Percentiles rank a stretch among this genome's conserved stretches.
phyloP scores from a whole-genome alignment of 2,888 invertebrate genomes.

The Noctua comes region DNA sequence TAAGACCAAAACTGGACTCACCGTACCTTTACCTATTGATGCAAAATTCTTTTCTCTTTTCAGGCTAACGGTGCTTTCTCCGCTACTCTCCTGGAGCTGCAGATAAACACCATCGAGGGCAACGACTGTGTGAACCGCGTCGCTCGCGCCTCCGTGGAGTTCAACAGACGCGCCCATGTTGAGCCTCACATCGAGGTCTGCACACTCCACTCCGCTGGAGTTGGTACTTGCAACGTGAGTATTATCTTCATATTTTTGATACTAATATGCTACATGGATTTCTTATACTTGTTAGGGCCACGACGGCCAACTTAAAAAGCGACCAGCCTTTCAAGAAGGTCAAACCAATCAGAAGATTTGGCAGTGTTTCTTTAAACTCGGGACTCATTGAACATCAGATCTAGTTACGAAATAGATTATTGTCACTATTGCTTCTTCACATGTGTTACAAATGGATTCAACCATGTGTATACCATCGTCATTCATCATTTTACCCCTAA shows the following conservation, averaged over 20 bases:
- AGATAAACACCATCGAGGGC: conserved; percentile 62
- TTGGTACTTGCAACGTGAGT: conserved; percentile 79
- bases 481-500: background rate
- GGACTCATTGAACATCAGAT: too few relatives aligned
- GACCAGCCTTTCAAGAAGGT: too few relatives aligned
- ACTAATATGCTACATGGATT: too few relatives aligned
- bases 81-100: conserved; percentile 65
- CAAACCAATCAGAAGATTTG: too few relatives aligned
- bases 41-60: background rate
- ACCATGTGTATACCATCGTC: too few relatives aligned
- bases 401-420: too few relatives aligned
- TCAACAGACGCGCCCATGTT: conserved; percentile 68
- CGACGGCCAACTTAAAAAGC: too few relatives aligned
- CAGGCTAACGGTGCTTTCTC: conserved; percentile 71
- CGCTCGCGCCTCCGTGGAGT: conserved; percentile 49
- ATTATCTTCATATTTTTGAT: background rate
- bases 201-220: conserved; percentile 70
- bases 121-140: conserved; percentile 65
- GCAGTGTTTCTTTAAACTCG: too few relatives aligned
- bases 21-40: background rate
- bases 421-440: too few relatives aligned
- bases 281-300: too few relatives aligned
- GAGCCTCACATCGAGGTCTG: conserved; percentile 78
- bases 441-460: too few relatives aligned
- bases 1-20: background rate